These are phyloP conservation scores for Leiothrix lutea DNA, from an alignment of 2,113 vertebrate genomes.

Conservation along the genomic window DNA sequence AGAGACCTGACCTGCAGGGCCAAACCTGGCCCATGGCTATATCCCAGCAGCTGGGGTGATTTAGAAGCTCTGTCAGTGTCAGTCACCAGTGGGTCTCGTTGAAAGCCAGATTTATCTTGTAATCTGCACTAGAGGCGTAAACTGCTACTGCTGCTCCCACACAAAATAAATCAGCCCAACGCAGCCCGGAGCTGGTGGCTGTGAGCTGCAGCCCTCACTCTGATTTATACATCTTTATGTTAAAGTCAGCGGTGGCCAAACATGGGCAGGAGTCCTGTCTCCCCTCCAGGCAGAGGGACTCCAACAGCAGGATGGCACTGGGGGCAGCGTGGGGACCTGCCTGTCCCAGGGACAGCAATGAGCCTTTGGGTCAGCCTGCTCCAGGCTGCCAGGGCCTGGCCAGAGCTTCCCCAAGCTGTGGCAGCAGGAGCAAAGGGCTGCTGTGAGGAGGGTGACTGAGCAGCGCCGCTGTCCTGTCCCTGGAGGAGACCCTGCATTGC, in stretches of 20 bases:
- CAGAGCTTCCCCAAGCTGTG: rapidly evolving
- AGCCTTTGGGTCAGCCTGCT: neutral
- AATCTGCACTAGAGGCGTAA: slow-evolving; percentile 40
- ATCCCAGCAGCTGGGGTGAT: neutral
- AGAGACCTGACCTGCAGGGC: slow-evolving; percentile 18
- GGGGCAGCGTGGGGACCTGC: neutral
- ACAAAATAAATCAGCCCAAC: slow-evolving; percentile 46
- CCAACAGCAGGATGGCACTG: neutral
- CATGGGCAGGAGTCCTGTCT: rapidly evolving
- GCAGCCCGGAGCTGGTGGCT: neutral
- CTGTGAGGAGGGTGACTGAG: neutral
- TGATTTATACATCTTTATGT: neutral
- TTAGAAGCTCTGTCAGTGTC: slow-evolving; percentile 46
- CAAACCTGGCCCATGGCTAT: neutral
- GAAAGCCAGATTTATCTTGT: slow-evolving; percentile 61
- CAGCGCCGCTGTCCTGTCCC: rapidly evolving
- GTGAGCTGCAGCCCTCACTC: neutral
- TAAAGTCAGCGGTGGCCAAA: neutral
- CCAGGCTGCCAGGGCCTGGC: neutral
- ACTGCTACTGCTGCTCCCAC: slow-evolving; percentile 32
- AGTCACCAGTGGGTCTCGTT: slow-evolving; percentile 31
- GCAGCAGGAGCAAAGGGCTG: neutral
- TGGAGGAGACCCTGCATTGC: neutral
- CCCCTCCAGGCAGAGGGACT: neutral
- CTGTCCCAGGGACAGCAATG: neutral